Evolutionary conservation across 2,888 invertebrate genomes (phyloP), one percentile per base, ranked within the genome.

Genomic region (Caenorhabditis sp.): DNA sequence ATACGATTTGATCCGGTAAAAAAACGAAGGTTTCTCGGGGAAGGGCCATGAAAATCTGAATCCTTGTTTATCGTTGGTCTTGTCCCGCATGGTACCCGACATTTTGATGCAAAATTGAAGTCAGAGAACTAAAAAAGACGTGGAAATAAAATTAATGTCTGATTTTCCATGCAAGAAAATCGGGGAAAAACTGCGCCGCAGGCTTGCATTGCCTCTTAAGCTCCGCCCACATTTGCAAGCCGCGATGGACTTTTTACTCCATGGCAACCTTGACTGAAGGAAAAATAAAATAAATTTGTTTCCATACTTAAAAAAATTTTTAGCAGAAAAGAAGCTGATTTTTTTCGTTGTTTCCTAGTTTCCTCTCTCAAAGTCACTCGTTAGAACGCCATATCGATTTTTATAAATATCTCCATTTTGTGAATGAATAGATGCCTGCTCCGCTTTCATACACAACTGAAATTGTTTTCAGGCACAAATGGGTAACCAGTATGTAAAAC

Each of bases 41-140:
- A 91, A 91, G 4, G 90, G 91, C 91, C 91, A 91, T 7, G 87
- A 66, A 58, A 87, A 91, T n/a, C 86, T 87, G 79, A 91, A 90
- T 10, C 87, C 86, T 26, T 86, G 86, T 56, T 63, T 38, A 31
- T 84, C 80, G 59, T 80, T 82, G 12, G 73, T 70, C 22, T 68
- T 75, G 59, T 86, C 85, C 44, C 81, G 75, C 79, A 84, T 84
- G 19, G 84, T 82, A 47, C 87, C 87, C 61, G 86, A 85, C 87
- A 87, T 87, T 51, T 47, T 81, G 56, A 61, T 63, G 58, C 8
- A 76, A 76, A 59, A 16, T 19, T 56, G 4, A n/a, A 19, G 24
- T 41, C n/a, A 58, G 38, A 44, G 41, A 31, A 41, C 26, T 6
- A 8, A 19, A 24, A 61, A 38, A 49, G 44, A 47, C 51, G 68